These are phyloP conservation scores for Siphamia tubifer DNA, from an alignment of 2,113 vertebrate species.

Conservation along the genomic window DNA sequence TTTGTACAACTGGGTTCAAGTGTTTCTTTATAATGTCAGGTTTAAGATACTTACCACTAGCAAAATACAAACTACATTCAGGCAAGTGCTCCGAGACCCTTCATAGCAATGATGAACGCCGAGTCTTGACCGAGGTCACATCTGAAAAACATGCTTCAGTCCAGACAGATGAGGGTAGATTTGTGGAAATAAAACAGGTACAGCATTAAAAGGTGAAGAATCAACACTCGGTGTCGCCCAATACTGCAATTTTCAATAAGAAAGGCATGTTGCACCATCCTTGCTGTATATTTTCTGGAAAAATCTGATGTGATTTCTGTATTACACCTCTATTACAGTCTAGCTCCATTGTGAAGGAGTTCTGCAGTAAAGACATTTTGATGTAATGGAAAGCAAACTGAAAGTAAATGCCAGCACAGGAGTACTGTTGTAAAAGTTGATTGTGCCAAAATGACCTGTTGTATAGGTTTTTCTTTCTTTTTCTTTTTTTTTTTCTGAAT, in stretches of 20 bases:
- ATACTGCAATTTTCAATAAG: slow-evolving; percentile 23
- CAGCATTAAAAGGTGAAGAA: background rate
- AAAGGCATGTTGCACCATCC: slow-evolving; percentile 16
- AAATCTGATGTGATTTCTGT: slow-evolving; percentile 45
- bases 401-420: slow-evolving; percentile 57
- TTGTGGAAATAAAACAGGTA: background rate
- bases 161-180: background rate
- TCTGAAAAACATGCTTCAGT: background rate
- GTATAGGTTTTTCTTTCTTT: slow-evolving; percentile 48
- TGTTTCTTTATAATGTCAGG: slow-evolving; percentile 7
- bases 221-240: background rate
- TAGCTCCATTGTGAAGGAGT: slow-evolving; percentile 31
- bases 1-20: slow-evolving; percentile 4
- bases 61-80: slow-evolving; percentile 45
- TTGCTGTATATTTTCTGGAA: slow-evolving; percentile 39
- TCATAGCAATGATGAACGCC: background rate
- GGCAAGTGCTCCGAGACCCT: background rate
- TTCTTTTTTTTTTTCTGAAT: slow-evolving; percentile 25
- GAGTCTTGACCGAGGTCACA: background rate
- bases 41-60: slow-evolving; percentile 10
- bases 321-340: slow-evolving; percentile 35
- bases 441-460: slow-evolving; percentile 81
- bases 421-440: slow-evolving; percentile 58
- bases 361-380: slow-evolving; percentile 42
- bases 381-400: slow-evolving; percentile 34